These are phyloP conservation scores for Danio kyathit DNA, from an alignment of 2,797 vertebrate species.

Conservation along the genomic window DNA sequence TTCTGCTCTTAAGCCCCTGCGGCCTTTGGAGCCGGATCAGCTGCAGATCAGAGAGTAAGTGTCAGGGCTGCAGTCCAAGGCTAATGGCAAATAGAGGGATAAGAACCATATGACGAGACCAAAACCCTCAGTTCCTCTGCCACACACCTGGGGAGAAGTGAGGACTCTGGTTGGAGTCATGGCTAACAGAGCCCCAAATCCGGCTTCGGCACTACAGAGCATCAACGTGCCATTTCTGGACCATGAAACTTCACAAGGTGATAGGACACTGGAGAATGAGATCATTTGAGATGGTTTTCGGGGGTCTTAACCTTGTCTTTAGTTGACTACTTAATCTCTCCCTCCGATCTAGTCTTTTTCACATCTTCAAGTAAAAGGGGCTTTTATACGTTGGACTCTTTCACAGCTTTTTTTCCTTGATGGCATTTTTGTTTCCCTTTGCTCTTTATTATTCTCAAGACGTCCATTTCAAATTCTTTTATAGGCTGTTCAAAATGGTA, in stretches of 20 bases:
- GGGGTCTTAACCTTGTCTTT: conserved; percentile 55
- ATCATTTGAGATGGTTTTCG: conserved; percentile 58
- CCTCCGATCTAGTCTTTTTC: conserved; percentile 73
- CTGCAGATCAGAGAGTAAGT: conserved; percentile 60
- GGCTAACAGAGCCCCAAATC: conserved; percentile 37
- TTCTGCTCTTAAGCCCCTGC: conserved; percentile 50
- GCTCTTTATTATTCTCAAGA: conserved; percentile 49
- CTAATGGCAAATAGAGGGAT: conserved; percentile 58
- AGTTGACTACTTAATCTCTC: conserved; percentile 59
- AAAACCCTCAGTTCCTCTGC: conserved; percentile 55
- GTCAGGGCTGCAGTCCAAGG: conserved; percentile 61
- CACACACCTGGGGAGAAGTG: conserved; percentile 58
- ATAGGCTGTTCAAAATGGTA: conserved; percentile 47
- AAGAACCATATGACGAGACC: conserved; percentile 61
- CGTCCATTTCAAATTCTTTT: conserved; percentile 40
- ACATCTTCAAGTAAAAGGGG: conserved; percentile 30
- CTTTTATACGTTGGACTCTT: conserved; percentile 47
- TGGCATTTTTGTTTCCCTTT: conserved; percentile 38
- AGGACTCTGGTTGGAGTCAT: conserved; percentile 52
- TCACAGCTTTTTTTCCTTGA: conserved; percentile 35
- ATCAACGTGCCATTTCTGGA: conserved; percentile 26
- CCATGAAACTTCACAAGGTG: conserved; percentile 67
- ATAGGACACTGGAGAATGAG: conserved; percentile 62
- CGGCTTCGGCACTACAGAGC: conserved; percentile 14
- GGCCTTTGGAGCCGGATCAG: conserved; percentile 56